These are phyloP conservation scores for Drosophila pandora DNA, from an alignment of 1,140 invertebrate species.

Conservation along the genomic window DNA sequence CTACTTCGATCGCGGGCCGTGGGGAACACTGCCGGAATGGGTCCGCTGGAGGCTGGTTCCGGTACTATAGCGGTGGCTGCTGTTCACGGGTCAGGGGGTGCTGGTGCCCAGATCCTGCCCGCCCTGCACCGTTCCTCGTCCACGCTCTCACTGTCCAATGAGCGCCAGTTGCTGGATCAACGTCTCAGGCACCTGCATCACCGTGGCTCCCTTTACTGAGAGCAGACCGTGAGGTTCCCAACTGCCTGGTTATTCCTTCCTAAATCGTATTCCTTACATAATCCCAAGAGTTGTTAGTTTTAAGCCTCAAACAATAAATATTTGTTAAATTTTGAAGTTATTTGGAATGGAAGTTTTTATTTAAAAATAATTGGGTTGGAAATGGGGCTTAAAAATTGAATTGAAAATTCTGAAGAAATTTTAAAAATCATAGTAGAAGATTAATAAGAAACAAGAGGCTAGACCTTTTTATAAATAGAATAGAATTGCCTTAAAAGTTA, in stretches of 20 bases:
- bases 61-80: constrained; percentile 14
- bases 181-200: constrained; percentile 75
- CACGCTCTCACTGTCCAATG: constrained; percentile 65
- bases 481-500: not conserved
- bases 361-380: too few species aligned
- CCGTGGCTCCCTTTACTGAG: constrained; percentile 74
- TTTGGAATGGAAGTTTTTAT: not conserved
- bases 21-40: constrained; percentile 57
- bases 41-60: constrained; percentile 35
- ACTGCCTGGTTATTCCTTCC: constrained; percentile 35
- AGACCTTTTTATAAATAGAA: too few species aligned
- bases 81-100: not conserved
- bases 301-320: constrained; percentile 39
- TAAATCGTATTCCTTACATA: constrained; percentile 24
- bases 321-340: constrained; percentile 6
- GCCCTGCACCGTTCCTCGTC: constrained; percentile 74
- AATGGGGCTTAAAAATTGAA: too few species aligned
- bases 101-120: constrained; percentile 17
- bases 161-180: constrained; percentile 73
- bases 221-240: constrained; percentile 1
- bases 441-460: too few species aligned
- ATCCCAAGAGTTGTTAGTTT: constrained; percentile 30
- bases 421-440: too few species aligned
- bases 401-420: too few species aligned
- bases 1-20: constrained; percentile 70